These are phyloP conservation scores for Rhagophthalmus giganteus DNA, from an alignment of 2,888 invertebrate species.

Conservation along the genomic window DNA sequence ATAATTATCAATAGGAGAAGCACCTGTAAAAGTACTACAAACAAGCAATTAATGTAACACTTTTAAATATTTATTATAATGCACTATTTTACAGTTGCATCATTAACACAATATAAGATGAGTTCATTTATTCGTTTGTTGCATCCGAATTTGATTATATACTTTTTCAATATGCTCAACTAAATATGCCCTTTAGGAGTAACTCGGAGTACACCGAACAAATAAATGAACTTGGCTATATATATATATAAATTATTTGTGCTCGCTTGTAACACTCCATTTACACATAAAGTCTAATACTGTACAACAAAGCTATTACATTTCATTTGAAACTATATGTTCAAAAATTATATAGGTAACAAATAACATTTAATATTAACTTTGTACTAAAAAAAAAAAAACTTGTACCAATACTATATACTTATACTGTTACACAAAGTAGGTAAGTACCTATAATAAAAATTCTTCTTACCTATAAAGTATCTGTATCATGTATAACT, in stretches of 20 bases:
- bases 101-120: too few species aligned
- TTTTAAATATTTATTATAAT: slow-evolving; percentile 31
- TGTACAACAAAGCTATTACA: slow-evolving; percentile 29
- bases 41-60: too few species aligned
- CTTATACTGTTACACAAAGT: slow-evolving; percentile 1
- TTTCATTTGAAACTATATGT: slow-evolving; percentile 15
- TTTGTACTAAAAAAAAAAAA: slow-evolving; percentile 24
- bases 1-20: background rate
- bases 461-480: too few species aligned
- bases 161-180: too few species aligned
- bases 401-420: slow-evolving; percentile 1
- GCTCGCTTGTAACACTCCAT: slow-evolving; percentile 25
- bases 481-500: slow-evolving; percentile 3
- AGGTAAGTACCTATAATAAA: slow-evolving; percentile 5
- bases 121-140: too few species aligned
- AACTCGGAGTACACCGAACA: too few species aligned
- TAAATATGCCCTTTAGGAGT: too few species aligned
- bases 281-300: slow-evolving; percentile 31
- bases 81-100: slow-evolving; percentile 30
- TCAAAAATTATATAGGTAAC: slow-evolving; percentile 21
- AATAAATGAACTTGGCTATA: too few species aligned
- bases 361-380: slow-evolving; percentile 5
- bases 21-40: too few species aligned
- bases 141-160: too few species aligned
- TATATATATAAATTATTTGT: slow-evolving; percentile 30